phyloP scores from a whole-genome alignment of 2,888 invertebrate genomes.

The Elegia similella region DNA sequence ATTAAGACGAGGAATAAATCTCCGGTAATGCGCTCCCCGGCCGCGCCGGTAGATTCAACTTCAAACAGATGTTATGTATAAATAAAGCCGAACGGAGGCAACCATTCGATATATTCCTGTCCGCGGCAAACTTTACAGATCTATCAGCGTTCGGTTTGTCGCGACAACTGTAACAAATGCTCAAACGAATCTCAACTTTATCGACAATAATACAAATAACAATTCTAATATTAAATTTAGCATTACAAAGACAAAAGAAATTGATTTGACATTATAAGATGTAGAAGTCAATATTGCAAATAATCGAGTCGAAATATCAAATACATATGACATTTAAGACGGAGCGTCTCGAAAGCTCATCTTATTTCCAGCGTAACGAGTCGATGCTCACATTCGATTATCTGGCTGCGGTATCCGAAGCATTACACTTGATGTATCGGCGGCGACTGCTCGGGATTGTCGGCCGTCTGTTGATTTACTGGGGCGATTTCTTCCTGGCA shows the following conservation, averaged over 20 bases:
- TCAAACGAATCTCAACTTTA: constrained; percentile 58
- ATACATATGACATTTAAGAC: constrained; percentile 51
- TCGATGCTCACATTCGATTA: constrained; percentile 81
- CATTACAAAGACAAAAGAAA: constrained; percentile 11
- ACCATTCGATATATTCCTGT: constrained; percentile 81
- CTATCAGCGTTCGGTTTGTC: constrained; percentile 62
- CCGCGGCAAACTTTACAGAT: constrained; percentile 81
- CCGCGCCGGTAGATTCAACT: constrained; percentile 79
- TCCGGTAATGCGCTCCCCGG: constrained; percentile 79
- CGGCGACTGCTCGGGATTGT: constrained; percentile 77
- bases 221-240: constrained; percentile 17
- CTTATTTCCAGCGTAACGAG: constrained; percentile 80
- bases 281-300: constrained; percentile 41
- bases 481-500: constrained; percentile 76
- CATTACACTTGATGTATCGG: constrained; percentile 81
- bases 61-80: constrained; percentile 81
- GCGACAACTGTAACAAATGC: constrained; percentile 50
- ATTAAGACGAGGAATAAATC: constrained; percentile 82
- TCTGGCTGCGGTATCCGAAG: constrained; percentile 79
- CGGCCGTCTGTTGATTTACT: constrained; percentile 76
- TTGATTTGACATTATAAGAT: constrained; percentile 28
- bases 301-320: constrained; percentile 36
- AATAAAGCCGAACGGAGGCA: constrained; percentile 81
- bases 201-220: constrained; percentile 27
- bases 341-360: constrained; percentile 63